Evolutionary conservation across 2,888 invertebrate species (phyloP), one percentile per base, ranked within the genome.

Genomic region (Smittia sp.): DNA sequence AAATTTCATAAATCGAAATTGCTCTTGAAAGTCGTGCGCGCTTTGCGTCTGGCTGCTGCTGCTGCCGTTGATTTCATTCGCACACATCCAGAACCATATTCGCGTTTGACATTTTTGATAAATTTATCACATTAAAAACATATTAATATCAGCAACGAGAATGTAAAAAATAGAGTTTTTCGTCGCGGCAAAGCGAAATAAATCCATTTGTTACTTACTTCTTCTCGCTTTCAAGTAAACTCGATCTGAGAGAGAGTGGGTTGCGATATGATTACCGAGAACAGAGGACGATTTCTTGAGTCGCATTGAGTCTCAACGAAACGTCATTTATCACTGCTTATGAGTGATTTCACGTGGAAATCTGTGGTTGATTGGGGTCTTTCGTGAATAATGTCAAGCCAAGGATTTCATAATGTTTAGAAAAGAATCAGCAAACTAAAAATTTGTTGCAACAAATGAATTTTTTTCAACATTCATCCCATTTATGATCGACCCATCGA

Each of bases 71-170:
- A 46, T 46, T 46, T 46, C 46, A 46, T 58, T 18, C 58, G 6
- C 58, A 58, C 58, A 58, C 58, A 63, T 27, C 20, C 13, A 63
- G 3, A 63, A 13, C 63, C 22, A 25, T 63, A 27, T 25, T 27
- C 25, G 9, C 27, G 22, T 63, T 63, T 63, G 63, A 63, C 63
- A 63, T 63, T 63, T 32, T 63, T 63, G 63, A 63, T 63, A 63
- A 63, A 63, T 63, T 63, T 63, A 63, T 63, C 63, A 63, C 63
- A 63, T 63, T 63, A 63, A 63, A 63, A 63, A 63, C 63, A 15
- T 63, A 63, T 63, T 63, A 63, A 63, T 63, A 63, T 63, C 63
- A 63, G 63, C 27, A 22, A 27, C 27, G 13, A n/a, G 15, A 27
- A 63, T 25, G 63, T n/a, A 58, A 58, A 58, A 58, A 58, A 22